Percentiles rank a stretch among this genome's conserved stretches.
phyloP scores from a whole-genome alignment of 2,797 vertebrate species.

The Phalanger gymnotis region DNA sequence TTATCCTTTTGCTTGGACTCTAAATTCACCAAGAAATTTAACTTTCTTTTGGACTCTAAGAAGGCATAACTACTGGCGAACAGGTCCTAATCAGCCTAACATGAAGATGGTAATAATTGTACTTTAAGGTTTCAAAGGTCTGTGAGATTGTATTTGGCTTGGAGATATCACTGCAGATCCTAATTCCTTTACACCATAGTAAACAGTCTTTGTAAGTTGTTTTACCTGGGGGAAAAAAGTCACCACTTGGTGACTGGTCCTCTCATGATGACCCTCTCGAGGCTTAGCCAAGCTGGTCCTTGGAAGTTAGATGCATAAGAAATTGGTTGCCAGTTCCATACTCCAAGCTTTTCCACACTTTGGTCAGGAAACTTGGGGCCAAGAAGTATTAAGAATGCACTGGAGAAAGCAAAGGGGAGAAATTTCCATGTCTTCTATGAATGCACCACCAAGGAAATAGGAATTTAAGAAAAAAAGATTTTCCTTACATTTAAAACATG shows the following conservation, averaged over 20 bases:
- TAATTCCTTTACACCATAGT: background rate
- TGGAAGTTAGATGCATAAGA: background rate
- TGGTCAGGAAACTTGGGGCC: background rate
- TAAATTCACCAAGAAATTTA: background rate
- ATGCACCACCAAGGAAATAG: constrained; percentile 65
- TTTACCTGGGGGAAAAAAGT: background rate
- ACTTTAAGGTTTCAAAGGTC: background rate
- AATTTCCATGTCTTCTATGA: constrained; percentile 41
- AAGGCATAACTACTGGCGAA: background rate
- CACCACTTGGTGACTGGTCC: background rate
- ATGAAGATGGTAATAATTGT: background rate
- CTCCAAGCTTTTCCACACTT: background rate
- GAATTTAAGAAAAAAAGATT: constrained; percentile 51
- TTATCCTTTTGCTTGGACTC: background rate
- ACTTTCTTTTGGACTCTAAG: background rate
- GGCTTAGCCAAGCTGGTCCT: background rate
- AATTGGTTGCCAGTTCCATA: background rate
- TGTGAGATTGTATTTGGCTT: background rate
- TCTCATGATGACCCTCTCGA: background rate
- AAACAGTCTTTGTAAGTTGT: background rate
- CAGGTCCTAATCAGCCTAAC: background rate
- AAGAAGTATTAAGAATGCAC: background rate
- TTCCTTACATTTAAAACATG: background rate
- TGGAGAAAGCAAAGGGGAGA: constrained; percentile 14
- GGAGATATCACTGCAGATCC: background rate